Conservation (phyloP, 2,113 vertebrate genomes). For the Petrocephalus microphthalmus region DNA sequence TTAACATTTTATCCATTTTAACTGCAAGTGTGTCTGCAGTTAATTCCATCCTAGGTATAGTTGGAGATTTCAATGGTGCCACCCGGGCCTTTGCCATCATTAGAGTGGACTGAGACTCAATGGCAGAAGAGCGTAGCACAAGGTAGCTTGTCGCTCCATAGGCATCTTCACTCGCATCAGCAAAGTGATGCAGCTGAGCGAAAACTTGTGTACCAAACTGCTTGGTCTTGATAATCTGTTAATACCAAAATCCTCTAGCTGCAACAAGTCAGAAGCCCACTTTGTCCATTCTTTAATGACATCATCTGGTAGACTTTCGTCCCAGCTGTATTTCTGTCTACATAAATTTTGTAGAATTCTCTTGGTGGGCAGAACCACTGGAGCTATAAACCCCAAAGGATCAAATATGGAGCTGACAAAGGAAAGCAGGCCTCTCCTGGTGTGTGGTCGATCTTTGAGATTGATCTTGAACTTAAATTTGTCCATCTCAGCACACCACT, state of each 20-base stretch:
- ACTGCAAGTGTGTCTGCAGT: conserved; percentile 26
- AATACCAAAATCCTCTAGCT: conserved; percentile 23
- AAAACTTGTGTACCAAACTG: conserved; percentile 11
- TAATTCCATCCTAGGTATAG: conserved; percentile 25
- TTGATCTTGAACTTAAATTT: conserved; percentile 6
- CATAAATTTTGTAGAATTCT: conserved; percentile 12
- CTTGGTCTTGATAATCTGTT: conserved; percentile 21
- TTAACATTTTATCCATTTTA: conserved; percentile 34
- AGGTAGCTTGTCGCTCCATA: conserved; percentile 24
- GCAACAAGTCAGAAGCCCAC: neutral
- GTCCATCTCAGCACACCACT: neutral
- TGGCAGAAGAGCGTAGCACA: neutral
- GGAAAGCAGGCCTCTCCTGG: conserved; percentile 17
- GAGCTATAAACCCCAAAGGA: conserved; percentile 16
- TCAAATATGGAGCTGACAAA: conserved; percentile 24
- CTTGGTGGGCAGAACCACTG: conserved; percentile 15
- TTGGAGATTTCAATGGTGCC: conserved; percentile 8
- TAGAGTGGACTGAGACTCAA: neutral
- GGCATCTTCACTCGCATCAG: conserved; percentile 22
- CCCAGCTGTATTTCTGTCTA: neutral
- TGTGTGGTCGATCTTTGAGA: conserved; percentile 16
- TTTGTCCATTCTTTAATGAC: neutral
- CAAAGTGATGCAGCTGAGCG: conserved; percentile 24
- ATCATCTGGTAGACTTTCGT: neutral
- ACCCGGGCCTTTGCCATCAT: conserved; percentile 30